phyloP scores from a whole-genome alignment of 2,888 invertebrate species.

The Phymatocera aterrima region DNA sequence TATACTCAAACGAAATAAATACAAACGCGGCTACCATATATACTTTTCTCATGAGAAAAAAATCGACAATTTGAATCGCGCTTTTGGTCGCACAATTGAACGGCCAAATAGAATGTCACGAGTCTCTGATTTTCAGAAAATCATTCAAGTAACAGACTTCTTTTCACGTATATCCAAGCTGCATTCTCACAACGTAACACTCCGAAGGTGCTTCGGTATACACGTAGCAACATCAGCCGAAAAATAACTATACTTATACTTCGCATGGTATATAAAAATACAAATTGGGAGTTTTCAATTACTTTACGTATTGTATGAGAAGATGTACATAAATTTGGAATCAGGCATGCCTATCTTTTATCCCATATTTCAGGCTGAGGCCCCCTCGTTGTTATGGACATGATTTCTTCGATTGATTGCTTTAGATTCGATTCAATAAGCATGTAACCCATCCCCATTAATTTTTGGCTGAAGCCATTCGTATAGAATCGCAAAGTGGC shows the following conservation, averaged over 20 bases:
- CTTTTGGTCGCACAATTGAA: background rate
- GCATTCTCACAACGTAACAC: background rate
- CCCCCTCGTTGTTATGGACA: background rate
- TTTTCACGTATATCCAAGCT: background rate
- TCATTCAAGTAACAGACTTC: background rate
- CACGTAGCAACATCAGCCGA: background rate
- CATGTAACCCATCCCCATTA: background rate
- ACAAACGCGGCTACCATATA: background rate
- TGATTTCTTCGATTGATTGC: background rate
- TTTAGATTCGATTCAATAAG: background rate
- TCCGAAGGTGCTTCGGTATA: background rate
- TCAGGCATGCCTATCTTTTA: constrained; percentile 1
- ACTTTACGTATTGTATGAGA: constrained; percentile 13
- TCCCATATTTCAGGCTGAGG: background rate
- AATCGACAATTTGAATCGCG: background rate
- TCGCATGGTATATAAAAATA: constrained; percentile 30
- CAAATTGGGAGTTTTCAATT: constrained; percentile 21
- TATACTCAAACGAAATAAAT: background rate
- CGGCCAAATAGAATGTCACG: too few relatives aligned
- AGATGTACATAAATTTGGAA: constrained; percentile 3
- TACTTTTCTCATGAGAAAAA: background rate
- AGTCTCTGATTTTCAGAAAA: background rate
- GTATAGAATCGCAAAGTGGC: background rate
- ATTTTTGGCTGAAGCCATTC: background rate
- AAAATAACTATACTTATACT: constrained; percentile 15